phyloP scores from a whole-genome alignment of 2,888 invertebrate species.

The Callyntrura sp. region DNA sequence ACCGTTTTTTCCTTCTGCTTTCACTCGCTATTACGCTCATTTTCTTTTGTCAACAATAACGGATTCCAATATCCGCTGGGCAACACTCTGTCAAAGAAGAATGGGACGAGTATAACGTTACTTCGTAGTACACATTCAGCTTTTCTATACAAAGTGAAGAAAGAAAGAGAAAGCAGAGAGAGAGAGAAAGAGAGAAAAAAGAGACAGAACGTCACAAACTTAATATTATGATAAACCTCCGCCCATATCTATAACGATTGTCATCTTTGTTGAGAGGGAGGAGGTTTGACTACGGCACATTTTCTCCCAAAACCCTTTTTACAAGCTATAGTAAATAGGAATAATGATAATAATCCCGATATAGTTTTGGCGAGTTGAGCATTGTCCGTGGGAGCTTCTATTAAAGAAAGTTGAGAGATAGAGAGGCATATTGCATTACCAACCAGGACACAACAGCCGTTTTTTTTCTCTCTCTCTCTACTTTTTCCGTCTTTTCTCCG shows the following conservation, averaged over 20 bases:
- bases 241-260: constrained; percentile 67
- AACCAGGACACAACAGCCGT: not conserved
- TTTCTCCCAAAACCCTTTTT: constrained; percentile 3
- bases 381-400: constrained; percentile 10
- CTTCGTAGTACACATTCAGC: not conserved
- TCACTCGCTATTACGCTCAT: constrained; percentile 59
- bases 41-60: constrained; percentile 71
- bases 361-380: not conserved
- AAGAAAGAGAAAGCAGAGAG: constrained; percentile 21
- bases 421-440: constrained; percentile 58
- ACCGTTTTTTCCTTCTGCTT: constrained; percentile 45
- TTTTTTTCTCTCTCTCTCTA: too few species aligned
- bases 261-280: constrained; percentile 54
- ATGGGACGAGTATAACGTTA: constrained; percentile 29
- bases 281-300: constrained; percentile 24
- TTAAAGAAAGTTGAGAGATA: constrained; percentile 50
- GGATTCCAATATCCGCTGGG: constrained; percentile 76
- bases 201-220: constrained; percentile 62
- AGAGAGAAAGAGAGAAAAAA: constrained; percentile 50
- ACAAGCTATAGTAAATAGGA: not conserved
- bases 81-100: constrained; percentile 61
- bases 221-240: constrained; percentile 70
- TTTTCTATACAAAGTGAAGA: constrained; percentile 6
- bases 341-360: not conserved
- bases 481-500: constrained; percentile 10